Conservation (phyloP, 2,888 invertebrate species). For the Anorthoa munda region DNA sequence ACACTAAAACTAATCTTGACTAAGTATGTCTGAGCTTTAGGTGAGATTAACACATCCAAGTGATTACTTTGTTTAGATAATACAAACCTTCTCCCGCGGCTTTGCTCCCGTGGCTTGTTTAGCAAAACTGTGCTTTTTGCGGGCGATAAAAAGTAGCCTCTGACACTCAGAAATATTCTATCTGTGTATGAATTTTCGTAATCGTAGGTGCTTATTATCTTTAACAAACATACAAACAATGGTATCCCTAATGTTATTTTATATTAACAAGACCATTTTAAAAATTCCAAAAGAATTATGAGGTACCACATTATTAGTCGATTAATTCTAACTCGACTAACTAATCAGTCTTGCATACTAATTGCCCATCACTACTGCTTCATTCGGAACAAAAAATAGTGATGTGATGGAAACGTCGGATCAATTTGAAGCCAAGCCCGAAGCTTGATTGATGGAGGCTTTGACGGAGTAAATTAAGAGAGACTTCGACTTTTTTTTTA, state of each 20-base stretch:
- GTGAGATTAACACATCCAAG: not conserved
- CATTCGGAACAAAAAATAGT: conserved; percentile 64
- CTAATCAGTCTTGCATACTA: not conserved
- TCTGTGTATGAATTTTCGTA: too few relatives aligned
- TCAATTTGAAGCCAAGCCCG: conserved; percentile 70
- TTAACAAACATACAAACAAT: too few relatives aligned
- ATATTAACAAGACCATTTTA: too few relatives aligned
- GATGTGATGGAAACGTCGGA: conserved; percentile 72
- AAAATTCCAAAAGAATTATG: not conserved
- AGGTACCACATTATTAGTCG: not conserved
- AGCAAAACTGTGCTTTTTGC: too few relatives aligned
- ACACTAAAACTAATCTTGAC: conserved; percentile 23
- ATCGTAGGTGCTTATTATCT: too few relatives aligned
- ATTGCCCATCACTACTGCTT: conserved; percentile 58
- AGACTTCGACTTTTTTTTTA: conserved; percentile 58
- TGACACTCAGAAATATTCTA: too few relatives aligned
- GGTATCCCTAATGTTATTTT: too few relatives aligned
- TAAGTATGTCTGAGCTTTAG: conserved; percentile 9
- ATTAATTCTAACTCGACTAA: conserved; percentile 35
- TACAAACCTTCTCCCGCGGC: too few relatives aligned
- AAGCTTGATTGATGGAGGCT: conserved; percentile 77
- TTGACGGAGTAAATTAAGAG: conserved; percentile 76
- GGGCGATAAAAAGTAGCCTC: too few relatives aligned
- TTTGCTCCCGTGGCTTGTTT: too few relatives aligned
- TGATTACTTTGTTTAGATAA: conserved; percentile 2